Conservation (phyloP, 2,797 vertebrate species). For the Trachops cirrhosus region DNA sequence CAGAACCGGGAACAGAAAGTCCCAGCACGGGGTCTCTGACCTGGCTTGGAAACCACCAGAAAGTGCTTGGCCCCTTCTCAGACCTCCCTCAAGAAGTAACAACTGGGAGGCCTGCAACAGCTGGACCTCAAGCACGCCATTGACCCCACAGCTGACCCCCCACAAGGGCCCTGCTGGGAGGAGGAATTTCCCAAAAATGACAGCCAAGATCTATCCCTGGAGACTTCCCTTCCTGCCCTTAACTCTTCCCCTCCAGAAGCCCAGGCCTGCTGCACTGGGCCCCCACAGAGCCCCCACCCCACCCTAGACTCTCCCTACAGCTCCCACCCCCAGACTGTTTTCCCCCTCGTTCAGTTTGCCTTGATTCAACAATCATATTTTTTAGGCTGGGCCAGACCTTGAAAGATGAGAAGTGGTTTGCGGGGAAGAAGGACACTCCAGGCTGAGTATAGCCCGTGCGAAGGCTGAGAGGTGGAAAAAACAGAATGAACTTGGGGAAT, state of each 20-base stretch:
- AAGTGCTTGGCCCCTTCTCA: neutral
- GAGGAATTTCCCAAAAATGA: slow-evolving; percentile 61
- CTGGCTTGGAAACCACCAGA: slow-evolving; percentile 69
- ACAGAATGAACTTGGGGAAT: neutral
- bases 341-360: neutral
- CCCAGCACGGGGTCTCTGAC: slow-evolving; percentile 25
- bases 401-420: neutral
- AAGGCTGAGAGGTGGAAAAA: neutral
- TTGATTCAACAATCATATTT: neutral
- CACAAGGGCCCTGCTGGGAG: neutral
- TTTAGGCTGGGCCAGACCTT: neutral
- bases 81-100: neutral
- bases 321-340: neutral
- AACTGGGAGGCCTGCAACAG: slow-evolving; percentile 6
- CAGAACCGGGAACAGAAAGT: slow-evolving; percentile 68
- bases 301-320: accelerated
- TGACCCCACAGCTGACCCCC: neutral
- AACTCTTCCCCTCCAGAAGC: neutral
- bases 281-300: neutral
- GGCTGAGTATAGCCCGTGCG: neutral
- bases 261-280: neutral
- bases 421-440: neutral
- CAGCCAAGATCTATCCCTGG: neutral
- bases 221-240: neutral
- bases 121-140: neutral